Percentiles rank a stretch among this genome's conserved stretches.
Evolutionary conservation across 1,140 invertebrate genomes (phyloP).

Genomic region (Diploscapter pachys): DNA sequence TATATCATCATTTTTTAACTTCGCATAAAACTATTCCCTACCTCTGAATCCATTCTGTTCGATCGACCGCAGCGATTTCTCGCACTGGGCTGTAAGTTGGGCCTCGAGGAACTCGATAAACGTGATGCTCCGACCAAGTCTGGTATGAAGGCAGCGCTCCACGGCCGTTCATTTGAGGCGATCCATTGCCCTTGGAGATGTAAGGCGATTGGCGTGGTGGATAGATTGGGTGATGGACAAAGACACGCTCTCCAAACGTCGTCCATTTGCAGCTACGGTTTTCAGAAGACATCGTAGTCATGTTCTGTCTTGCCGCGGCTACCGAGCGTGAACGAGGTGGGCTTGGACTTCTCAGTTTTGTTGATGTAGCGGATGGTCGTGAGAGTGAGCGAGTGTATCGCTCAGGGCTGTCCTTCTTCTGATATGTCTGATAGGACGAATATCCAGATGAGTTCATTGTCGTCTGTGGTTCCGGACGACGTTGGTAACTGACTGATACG

Average conservation of each 20-base stretch:
- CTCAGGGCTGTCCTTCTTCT: constrained; percentile 6
- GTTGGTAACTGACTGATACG: too few species aligned
- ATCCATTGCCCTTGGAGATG: constrained; percentile 11
- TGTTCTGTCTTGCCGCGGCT: too few species aligned
- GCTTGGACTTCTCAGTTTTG: too few species aligned
- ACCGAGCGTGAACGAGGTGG: too few species aligned
- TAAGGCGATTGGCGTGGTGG: constrained; percentile 21
- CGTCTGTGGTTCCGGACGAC: too few species aligned
- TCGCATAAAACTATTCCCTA: neutral
- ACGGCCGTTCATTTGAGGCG: neutral
- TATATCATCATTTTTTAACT: too few species aligned
- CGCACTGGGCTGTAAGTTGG: constrained; percentile 3
- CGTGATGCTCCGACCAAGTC: neutral
- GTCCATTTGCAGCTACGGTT: constrained; percentile 14
- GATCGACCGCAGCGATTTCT: constrained; percentile 13
- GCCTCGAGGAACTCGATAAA: neutral
- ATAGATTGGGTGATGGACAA: constrained; percentile 33
- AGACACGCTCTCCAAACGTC: constrained; percentile 15
- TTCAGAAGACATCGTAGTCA: neutral
- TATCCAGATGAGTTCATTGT: constrained; percentile 7
- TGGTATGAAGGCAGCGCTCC: neutral
- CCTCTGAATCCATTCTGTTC: constrained; percentile 12
- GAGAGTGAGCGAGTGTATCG: constrained; percentile 18
- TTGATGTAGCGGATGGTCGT: constrained; percentile 3
- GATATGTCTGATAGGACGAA: neutral